Conservation (phyloP, 2,888 invertebrate species). For the Clanis bilineata region DNA sequence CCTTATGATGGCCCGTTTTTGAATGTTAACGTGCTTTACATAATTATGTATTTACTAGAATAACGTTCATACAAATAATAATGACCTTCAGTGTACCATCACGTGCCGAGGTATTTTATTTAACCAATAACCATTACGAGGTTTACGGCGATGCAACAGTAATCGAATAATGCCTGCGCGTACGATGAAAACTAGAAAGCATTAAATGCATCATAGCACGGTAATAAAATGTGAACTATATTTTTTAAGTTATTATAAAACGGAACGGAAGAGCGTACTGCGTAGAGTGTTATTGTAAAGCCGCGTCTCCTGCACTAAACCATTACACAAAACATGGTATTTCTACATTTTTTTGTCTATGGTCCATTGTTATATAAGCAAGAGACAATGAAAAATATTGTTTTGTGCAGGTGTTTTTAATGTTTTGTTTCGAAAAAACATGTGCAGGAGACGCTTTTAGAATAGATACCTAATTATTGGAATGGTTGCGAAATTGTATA, state of each 20-base stretch:
- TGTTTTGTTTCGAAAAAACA: too few relatives aligned
- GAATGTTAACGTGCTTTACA: background rate
- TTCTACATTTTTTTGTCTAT: too few relatives aligned
- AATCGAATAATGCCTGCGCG: slow-evolving; percentile 43
- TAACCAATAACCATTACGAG: slow-evolving; percentile 50
- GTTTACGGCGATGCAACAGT: slow-evolving; percentile 51
- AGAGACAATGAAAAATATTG: too few relatives aligned
- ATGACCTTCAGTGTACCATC: slow-evolving; percentile 31
- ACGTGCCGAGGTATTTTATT: slow-evolving; percentile 46
- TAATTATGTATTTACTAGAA: background rate
- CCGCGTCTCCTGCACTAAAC: too few relatives aligned
- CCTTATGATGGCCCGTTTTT: background rate
- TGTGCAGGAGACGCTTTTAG: too few relatives aligned
- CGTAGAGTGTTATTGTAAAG: too few relatives aligned
- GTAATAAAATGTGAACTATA: background rate
- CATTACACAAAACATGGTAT: too few relatives aligned
- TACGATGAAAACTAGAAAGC: slow-evolving; percentile 20
- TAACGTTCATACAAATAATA: background rate
- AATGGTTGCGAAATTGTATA: too few relatives aligned
- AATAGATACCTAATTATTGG: too few relatives aligned
- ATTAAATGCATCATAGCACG: slow-evolving; percentile 10
- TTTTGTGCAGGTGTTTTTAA: too few relatives aligned
- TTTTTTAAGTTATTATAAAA: background rate
- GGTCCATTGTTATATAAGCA: too few relatives aligned
- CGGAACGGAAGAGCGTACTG: background rate